Base-by-base conservation (phyloP, 2,888 invertebrate genomes). In the Heteromurus nitidus region DNA sequence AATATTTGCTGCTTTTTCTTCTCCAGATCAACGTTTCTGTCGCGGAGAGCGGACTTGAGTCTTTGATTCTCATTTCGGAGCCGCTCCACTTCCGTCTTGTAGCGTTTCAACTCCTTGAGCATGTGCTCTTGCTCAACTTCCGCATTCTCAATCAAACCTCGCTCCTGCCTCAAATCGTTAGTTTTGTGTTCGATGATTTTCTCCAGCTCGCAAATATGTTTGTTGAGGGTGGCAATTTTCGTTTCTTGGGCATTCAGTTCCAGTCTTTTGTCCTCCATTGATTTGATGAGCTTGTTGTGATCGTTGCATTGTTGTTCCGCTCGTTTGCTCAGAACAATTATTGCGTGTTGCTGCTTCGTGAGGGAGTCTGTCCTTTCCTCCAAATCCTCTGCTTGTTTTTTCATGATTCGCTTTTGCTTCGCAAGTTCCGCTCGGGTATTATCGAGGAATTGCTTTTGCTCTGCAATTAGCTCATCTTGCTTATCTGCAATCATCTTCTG, bases 401-500 rank as follows among this genome's bases (percentile, higher is more conserved):
- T 13, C 11, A 16, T 16, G n/a, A 47, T 16, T 47, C n/a, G 11
- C n/a, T 16, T 47, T 3, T 11, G n/a, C n/a, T n/a, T 47, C 11
- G n/a, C 3, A 3, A 47, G 47, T n/a, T 47, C 47, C 47, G 11
- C 47, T 3, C 47, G 3, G 47, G 11, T 13, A 13, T n/a, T n/a
- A 3, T 16, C 3, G 7, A 47, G 11, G 3, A n/a, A 47, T 16
- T 47, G 11, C 3, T 47, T 47, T 47, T 47, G 47, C 47, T 47
- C 47, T 11, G 11, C 47, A 11, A 47, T 47, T n/a, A 47, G 16
- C 47, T 47, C 47, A 16, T 47, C 47, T 16, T 47, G 47, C n/a
- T 47, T 47, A 16, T 47, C 47, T 47, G 47, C 47, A 47, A 47
- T 47, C n/a, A n/a, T 47, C n/a, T 47, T 47, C 47, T 47, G 47